phyloP scores from a whole-genome alignment of 2,797 vertebrate genomes.

The Bradypodion pumilum region DNA sequence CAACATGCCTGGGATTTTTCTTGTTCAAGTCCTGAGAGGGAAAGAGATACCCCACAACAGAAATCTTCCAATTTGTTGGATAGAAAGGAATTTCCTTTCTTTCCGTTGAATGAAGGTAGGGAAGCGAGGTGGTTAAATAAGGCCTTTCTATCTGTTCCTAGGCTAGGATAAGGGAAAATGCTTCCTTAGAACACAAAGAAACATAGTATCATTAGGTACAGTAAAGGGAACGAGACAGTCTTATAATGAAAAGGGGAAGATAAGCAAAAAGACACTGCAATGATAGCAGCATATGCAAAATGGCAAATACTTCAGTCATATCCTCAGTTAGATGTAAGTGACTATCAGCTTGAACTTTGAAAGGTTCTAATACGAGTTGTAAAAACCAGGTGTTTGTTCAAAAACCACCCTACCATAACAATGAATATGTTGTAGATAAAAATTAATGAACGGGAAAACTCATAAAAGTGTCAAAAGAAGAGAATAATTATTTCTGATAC shows the following conservation, averaged over 20 bases:
- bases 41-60: too few relatives aligned
- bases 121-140: too few relatives aligned
- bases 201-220: too few relatives aligned
- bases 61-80: too few relatives aligned
- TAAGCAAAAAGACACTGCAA: conserved; percentile 52
- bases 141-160: too few relatives aligned
- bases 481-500: conserved; percentile 71
- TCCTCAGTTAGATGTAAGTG: conserved; percentile 64
- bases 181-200: too few relatives aligned
- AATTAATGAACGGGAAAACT: conserved; percentile 74
- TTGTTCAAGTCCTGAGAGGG: too few relatives aligned
- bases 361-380: conserved; percentile 70
- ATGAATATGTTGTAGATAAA: conserved; percentile 72
- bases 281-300: conserved; percentile 38
- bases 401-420: conserved; percentile 69
- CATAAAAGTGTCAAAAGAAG: conserved; percentile 73
- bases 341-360: conserved; percentile 63
- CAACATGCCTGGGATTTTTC: too few relatives aligned
- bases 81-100: too few relatives aligned
- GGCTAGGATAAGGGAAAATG: too few relatives aligned
- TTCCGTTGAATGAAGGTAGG: too few relatives aligned
- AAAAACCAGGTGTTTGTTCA: conserved; percentile 75
- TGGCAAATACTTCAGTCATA: conserved; percentile 66
- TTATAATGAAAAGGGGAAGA: neutral
- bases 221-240: neutral